Percentiles rank a stretch among this genome's conserved stretches.
phyloP scores from a whole-genome alignment of 2,797 vertebrate genomes.

The Spheniscus humboldti region DNA sequence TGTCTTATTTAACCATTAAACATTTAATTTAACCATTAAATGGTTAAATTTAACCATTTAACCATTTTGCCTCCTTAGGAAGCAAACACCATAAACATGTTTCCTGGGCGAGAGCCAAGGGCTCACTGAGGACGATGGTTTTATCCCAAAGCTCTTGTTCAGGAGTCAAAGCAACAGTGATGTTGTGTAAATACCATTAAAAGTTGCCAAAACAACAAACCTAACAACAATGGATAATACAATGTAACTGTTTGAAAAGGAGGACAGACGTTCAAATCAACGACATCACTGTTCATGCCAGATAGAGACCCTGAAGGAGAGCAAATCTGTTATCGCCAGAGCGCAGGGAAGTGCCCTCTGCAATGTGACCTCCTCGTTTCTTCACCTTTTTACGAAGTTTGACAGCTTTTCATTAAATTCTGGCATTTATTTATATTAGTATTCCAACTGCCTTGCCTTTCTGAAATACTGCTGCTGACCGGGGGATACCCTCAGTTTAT shows the following conservation, averaged over 20 bases:
- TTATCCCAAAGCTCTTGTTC: background rate
- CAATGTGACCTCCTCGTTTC: background rate
- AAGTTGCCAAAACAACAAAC: constrained; percentile 33
- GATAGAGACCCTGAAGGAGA: background rate
- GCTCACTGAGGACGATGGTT: background rate
- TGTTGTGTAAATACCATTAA: constrained; percentile 16
- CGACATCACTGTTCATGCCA: background rate
- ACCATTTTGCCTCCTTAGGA: background rate
- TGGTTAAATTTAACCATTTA: background rate
- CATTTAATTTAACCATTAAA: no score
- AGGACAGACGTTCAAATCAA: background rate
- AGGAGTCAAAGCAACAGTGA: background rate
- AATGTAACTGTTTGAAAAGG: background rate
- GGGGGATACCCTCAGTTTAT: background rate
- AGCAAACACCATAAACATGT: background rate
- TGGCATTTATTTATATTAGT: background rate
- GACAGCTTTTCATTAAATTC: background rate
- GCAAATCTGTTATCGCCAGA: background rate
- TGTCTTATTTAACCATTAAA: background rate
- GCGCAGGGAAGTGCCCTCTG: background rate
- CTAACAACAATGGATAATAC: background rate
- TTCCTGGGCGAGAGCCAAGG: background rate
- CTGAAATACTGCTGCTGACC: background rate
- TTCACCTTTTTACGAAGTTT: background rate
- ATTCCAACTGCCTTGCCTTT: background rate